Conservation (phyloP, 64 coral and sea anemone genomes). For the Orbicella faveolata region DNA sequence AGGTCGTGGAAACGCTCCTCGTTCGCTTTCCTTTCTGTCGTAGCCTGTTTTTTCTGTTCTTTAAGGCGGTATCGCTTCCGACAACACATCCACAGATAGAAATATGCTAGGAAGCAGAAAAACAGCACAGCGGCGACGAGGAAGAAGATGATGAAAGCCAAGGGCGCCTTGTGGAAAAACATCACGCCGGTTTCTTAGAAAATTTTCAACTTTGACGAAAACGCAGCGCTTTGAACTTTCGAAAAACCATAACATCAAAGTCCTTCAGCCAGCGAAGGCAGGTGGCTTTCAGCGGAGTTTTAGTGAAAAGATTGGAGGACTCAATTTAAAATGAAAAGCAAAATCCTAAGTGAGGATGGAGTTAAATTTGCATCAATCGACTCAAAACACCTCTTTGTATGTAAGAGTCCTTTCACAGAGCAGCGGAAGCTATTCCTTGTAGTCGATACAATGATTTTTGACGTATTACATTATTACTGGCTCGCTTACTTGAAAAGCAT, state of each 20-base stretch:
- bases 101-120: conserved; percentile 39
- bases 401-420: background rate
- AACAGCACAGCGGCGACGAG: conserved; percentile 11
- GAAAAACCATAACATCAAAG: background rate
- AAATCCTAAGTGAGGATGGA: background rate
- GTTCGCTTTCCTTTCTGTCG: conserved; percentile 7
- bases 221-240: background rate
- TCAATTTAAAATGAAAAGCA: background rate
- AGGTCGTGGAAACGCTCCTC: conserved; percentile 30
- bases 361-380: conserved; percentile 13
- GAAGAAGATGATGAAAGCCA: conserved; percentile 39
- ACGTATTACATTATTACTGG: background rate
- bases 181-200: background rate
- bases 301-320: background rate
- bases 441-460: background rate
- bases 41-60: background rate
- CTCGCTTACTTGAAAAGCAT: background rate
- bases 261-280: background rate
- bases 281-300: background rate
- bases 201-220: background rate
- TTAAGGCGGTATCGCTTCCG: conserved; percentile 29
- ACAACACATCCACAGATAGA: conserved; percentile 47
- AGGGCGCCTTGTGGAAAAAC: conserved; percentile 24
- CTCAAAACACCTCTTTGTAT: background rate
- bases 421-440: background rate